Conservation (phyloP, 2,888 invertebrate species). For the Drosophila antonietae region DNA sequence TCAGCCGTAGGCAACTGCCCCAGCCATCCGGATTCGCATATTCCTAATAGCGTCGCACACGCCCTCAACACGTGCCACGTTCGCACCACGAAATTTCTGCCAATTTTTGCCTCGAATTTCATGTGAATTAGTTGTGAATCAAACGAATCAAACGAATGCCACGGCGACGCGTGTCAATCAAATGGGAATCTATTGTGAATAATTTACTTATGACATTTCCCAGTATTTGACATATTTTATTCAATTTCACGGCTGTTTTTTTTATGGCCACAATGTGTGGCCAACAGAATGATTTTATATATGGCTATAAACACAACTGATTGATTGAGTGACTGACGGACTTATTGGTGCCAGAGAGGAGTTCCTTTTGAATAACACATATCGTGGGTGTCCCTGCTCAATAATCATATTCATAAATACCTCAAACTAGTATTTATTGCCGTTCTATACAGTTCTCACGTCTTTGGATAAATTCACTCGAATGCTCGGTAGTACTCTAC, state of each 20-base stretch:
- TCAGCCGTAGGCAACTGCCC: background rate
- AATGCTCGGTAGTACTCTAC: background rate
- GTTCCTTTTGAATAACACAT: background rate
- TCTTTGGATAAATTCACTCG: background rate
- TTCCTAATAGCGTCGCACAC: constrained; percentile 54
- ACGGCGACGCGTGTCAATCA: constrained; percentile 75
- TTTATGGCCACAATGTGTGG: constrained; percentile 6
- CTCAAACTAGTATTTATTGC: background rate
- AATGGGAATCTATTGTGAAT: constrained; percentile 70
- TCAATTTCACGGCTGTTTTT: constrained; percentile 38
- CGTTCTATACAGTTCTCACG: constrained; percentile 3
- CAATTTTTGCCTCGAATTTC: constrained; percentile 55
- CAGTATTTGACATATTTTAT: constrained; percentile 57
- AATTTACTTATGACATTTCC: constrained; percentile 74
- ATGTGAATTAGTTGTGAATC: constrained; percentile 63
- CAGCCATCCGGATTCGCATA: constrained; percentile 5
- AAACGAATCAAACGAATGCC: constrained; percentile 58
- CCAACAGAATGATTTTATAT: background rate
- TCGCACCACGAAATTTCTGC: constrained; percentile 39
- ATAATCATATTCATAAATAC: background rate
- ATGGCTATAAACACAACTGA: background rate
- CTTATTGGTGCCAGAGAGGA: background rate
- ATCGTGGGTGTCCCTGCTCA: background rate
- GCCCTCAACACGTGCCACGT: constrained; percentile 51
- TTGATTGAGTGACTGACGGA: constrained; percentile 4